These are phyloP conservation scores for Phaedon cochleariae DNA, from an alignment of 2,888 invertebrate species.

Conservation along the genomic window DNA sequence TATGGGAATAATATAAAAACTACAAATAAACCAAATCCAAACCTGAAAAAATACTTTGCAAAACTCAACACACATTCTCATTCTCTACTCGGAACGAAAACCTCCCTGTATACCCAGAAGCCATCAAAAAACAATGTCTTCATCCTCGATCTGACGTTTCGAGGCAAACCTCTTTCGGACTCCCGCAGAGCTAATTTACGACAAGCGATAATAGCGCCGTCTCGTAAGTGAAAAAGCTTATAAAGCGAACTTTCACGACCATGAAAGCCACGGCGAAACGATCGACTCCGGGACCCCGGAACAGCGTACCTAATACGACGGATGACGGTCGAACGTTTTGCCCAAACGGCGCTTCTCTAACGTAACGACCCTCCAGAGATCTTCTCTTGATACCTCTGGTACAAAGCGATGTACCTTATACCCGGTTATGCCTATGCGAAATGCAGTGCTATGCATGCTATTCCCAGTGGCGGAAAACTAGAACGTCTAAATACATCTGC, in stretches of 20 bases:
- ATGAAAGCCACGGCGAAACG: neutral
- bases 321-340: slow-evolving; percentile 12
- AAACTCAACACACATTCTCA: too few relatives aligned
- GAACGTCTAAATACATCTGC: too few relatives aligned
- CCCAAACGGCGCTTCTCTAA: slow-evolving; percentile 3
- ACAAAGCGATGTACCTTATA: too few relatives aligned
- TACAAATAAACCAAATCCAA: too few relatives aligned
- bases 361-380: slow-evolving; percentile 13
- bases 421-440: too few relatives aligned
- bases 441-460: too few relatives aligned
- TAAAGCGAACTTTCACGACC: slow-evolving; percentile 9
- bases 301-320: neutral
- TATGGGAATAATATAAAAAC: too few relatives aligned
- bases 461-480: too few relatives aligned
- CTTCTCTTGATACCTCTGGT: too few relatives aligned
- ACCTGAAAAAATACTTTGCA: too few relatives aligned
- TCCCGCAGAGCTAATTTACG: neutral
- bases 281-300: neutral
- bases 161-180: neutral
- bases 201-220: neutral
- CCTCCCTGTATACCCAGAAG: too few relatives aligned
- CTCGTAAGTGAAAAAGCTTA: slow-evolving; percentile 19
- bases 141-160: neutral
- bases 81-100: too few relatives aligned
- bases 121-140: neutral